Evolutionary conservation across 2,888 invertebrate genomes (phyloP).

Genomic region (Pomacea canaliculata): DNA sequence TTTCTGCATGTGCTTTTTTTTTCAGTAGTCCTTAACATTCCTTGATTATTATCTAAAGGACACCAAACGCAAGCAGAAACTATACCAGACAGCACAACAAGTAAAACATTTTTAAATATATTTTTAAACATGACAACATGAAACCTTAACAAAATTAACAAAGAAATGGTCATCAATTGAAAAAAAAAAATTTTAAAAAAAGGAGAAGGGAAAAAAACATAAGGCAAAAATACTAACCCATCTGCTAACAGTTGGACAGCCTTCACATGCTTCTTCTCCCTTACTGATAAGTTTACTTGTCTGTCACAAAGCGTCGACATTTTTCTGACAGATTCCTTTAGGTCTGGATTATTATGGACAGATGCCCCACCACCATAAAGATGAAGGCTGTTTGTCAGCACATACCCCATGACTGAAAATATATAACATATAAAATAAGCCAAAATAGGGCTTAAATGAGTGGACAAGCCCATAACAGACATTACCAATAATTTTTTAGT

Average conservation of each 20-base stretch:
- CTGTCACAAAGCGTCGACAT: conserved; percentile 45
- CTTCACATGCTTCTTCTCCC: conserved; percentile 70
- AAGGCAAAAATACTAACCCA: conserved; percentile 58
- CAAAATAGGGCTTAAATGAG: no score
- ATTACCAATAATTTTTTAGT: no score
- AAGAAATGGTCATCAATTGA: no score
- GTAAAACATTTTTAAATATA: no score
- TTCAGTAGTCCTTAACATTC: no score
- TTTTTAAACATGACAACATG: no score
- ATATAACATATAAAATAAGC: not conserved
- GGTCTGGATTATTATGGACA: conserved; percentile 58
- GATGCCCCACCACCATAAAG: conserved; percentile 68
- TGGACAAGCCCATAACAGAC: no score
- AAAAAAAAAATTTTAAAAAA: not conserved
- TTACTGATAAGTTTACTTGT: conserved; percentile 39
- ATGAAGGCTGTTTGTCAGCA: conserved; percentile 69
- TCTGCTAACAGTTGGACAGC: conserved; percentile 69
- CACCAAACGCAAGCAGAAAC: no score
- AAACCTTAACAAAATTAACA: no score
- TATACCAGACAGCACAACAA: no score
- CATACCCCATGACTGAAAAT: conserved; percentile 70
- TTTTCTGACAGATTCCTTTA: conserved; percentile 52
- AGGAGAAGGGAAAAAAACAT: not conserved
- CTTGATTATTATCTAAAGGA: no score
- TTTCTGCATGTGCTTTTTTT: no score